phyloP scores from a whole-genome alignment of 2,113 vertebrate species.

The Leucopsar rothschildi region DNA sequence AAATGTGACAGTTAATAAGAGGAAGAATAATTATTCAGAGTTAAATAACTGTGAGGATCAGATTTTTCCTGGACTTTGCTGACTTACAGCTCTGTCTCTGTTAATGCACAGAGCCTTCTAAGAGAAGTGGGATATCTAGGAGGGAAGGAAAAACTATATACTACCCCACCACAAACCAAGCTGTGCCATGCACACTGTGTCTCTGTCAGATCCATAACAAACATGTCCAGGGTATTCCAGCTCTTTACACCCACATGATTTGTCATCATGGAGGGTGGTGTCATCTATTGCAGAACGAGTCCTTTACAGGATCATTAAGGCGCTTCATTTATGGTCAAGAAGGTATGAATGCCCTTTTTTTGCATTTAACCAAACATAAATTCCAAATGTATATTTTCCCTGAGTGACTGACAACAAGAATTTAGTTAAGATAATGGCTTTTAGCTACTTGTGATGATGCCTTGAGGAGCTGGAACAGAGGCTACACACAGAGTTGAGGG shows the following conservation, averaged over 20 bases:
- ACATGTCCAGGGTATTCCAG: not conserved
- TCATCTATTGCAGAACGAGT: not conserved
- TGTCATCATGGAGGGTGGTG: not conserved
- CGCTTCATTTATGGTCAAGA: rapidly evolving
- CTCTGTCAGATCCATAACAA: not conserved
- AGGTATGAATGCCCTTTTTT: not conserved
- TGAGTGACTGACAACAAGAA: not conserved
- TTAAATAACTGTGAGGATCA: not conserved
- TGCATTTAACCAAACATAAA: not conserved
- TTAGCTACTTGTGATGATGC: not conserved
- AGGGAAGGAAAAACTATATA: rapidly evolving
- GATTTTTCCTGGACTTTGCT: not conserved
- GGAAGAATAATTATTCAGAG: not conserved
- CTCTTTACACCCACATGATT: not conserved
- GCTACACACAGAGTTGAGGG: too few species aligned
- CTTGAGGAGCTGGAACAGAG: too few species aligned
- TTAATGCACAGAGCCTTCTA: not conserved
- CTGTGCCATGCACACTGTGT: not conserved
- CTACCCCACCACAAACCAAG: not conserved
- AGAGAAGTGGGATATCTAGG: not conserved
- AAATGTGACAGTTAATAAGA: not conserved
- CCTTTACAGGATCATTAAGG: not conserved
- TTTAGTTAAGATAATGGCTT: not conserved
- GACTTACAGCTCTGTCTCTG: not conserved
- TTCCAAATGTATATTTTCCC: not conserved